Base-by-base conservation (phyloP, 2,888 invertebrate genomes). In the Asteroscopus sphinx region DNA sequence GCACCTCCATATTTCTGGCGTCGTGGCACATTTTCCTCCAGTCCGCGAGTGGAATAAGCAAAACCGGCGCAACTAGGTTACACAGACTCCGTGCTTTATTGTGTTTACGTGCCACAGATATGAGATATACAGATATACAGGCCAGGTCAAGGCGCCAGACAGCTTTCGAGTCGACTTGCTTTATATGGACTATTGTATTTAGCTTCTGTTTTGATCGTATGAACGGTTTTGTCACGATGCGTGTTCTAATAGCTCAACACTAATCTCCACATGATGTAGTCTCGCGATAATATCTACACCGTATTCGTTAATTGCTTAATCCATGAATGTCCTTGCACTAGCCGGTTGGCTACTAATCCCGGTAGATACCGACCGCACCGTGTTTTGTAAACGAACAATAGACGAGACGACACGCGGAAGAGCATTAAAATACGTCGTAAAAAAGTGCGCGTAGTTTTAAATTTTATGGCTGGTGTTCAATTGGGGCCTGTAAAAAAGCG, bases 41-140 rank as follows among this genome's bases (percentile, higher is more conserved):
- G 60, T 73, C 59, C 80, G 86, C 87, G 86, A 83, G 77, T 78
- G 76, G 90, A 91, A 92, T 91, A 83, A 87, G 85, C 85, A 91
- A 91, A 88, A 82, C 77, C 73, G 62, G 76, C 80, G 81, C 86
- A 92, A 86, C 87, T 93, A 91, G 92, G 93, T 92, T 93, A 92
- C 83, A 82, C 82, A 76, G 89, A 78, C 84, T 87, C 83, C 77
- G 86, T 90, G 89, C 86, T 93, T 93, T 92, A 93, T 94, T 93
- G 89, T 92, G 81, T 91, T 89, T 92, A 93, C 93, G 93, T 93
- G 93, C 88, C 84, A 86, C 87, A 89, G 91, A 92, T 92, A 91
- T 90, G 88, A 91, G 91, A 91, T 90, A 91, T 84, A 88, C 85
- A 85, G 82, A 86, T 86, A 87, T 78, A 81, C 82, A 74, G 70